phyloP scores from a whole-genome alignment of 2,113 vertebrate species.

The Pluvianellus socialis region DNA sequence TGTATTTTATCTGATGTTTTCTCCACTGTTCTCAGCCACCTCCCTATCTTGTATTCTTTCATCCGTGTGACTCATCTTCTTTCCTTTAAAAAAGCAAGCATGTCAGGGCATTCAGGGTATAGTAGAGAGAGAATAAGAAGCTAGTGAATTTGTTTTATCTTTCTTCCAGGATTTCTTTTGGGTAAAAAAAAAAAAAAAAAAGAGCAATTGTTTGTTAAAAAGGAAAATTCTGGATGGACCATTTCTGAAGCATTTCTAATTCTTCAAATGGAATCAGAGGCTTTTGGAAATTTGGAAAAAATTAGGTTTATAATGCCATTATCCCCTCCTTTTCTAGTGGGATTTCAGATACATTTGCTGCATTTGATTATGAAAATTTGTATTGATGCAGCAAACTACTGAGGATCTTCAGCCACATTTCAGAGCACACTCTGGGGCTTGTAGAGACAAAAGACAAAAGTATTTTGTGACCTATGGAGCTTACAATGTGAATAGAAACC shows the following conservation, averaged over 20 bases:
- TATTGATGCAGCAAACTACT: background rate
- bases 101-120: background rate
- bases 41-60: slow-evolving; percentile 39
- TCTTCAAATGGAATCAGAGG: background rate
- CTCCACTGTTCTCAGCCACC: slow-evolving; percentile 5
- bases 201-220: background rate
- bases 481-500: background rate
- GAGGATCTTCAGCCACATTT: background rate
- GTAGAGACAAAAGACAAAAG: background rate
- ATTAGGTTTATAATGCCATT: background rate
- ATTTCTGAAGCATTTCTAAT: background rate
- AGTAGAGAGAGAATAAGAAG: background rate
- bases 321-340: background rate
- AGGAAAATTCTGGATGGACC: background rate
- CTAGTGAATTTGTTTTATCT: background rate
- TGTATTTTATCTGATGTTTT: slow-evolving; percentile 8
- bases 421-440: background rate
- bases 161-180: background rate
- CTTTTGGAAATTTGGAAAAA: background rate
- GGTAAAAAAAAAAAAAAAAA: background rate
- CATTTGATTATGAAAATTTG: background rate
- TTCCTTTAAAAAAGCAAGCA: background rate
- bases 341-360: background rate
- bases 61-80: slow-evolving; percentile 32
- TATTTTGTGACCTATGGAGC: background rate